phyloP scores from a whole-genome alignment of 53 echinoderm and acorn worm genomes.

The Echinometra lucunter region DNA sequence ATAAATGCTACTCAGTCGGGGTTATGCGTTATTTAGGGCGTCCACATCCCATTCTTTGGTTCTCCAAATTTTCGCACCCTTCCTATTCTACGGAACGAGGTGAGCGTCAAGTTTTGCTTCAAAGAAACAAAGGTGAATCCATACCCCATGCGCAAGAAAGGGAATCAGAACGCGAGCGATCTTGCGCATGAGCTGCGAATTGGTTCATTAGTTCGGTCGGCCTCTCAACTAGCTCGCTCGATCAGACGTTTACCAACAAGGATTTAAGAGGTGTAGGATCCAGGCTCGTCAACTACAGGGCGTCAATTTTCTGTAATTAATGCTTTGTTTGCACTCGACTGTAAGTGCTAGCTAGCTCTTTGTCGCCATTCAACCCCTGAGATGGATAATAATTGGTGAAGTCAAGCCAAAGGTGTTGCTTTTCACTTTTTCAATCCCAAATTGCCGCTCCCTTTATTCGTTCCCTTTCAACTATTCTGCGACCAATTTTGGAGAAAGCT shows the following conservation, averaged over 20 bases:
- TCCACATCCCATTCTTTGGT: conserved; percentile 44
- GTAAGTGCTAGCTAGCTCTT: conserved; percentile 14
- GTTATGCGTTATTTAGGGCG: conserved; percentile 9
- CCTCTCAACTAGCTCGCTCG: not conserved
- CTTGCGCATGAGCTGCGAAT: conserved; percentile 42
- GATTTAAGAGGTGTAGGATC: not conserved
- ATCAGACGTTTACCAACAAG: not conserved
- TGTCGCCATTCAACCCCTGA: conserved; percentile 16
- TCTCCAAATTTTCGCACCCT: conserved; percentile 46
- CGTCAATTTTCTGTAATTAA: conserved; percentile 64
- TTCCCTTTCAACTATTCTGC: not conserved
- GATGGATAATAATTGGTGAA: conserved; percentile 26
- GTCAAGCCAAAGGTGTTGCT: conserved; percentile 53
- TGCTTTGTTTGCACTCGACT: conserved; percentile 49
- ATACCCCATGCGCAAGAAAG: conserved; percentile 8
- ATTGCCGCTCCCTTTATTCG: not conserved
- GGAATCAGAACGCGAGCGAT: not conserved
- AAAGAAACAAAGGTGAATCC: conserved; percentile 15
- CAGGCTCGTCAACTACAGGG: conserved; percentile 6
- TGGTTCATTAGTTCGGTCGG: conserved; percentile 35
- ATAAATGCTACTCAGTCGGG: conserved; percentile 42
- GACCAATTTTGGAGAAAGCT: not conserved
- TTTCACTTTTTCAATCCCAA: conserved; percentile 19
- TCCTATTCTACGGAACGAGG: conserved; percentile 2
- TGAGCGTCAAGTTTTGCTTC: conserved; percentile 23